A percentile compares a stretch with the other conserved stretches of the same genome.
phyloP scores from a whole-genome alignment of 1,140 invertebrate genomes.

The Danaus plexippus region DNA sequence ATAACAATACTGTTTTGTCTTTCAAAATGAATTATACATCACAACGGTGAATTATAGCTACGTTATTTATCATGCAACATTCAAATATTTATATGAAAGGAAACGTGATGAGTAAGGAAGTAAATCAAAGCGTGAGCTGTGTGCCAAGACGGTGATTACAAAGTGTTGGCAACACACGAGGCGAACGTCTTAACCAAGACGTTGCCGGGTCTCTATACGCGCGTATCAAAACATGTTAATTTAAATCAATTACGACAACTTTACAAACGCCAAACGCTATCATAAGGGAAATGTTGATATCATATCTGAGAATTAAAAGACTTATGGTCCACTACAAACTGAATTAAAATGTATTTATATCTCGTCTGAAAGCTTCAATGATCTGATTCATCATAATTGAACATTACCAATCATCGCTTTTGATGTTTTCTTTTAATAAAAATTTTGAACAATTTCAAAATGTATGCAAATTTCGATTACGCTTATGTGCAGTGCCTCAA shows the following conservation, averaged over 20 bases:
- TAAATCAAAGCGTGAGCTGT: constrained; percentile 56
- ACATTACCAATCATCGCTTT: constrained; percentile 8
- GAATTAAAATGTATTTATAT: constrained; percentile 18
- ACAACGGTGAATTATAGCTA: constrained; percentile 17
- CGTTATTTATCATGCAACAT: constrained; percentile 32
- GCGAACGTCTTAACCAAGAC: constrained; percentile 46
- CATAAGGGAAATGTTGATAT: constrained; percentile 20
- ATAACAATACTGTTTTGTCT: constrained; percentile 30
- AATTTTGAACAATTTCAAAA: too few relatives aligned
- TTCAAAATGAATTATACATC: constrained; percentile 13
- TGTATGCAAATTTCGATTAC: too few relatives aligned
- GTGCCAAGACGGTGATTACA: constrained; percentile 57
- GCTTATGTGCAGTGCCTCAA: too few relatives aligned
- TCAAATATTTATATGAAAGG: constrained; percentile 48
- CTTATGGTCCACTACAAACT: constrained; percentile 21
- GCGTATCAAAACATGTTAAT: constrained; percentile 47
- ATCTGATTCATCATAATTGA: constrained; percentile 9
- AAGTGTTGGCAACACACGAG: constrained; percentile 48
- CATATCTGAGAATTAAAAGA: constrained; percentile 15
- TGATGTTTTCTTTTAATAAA: constrained; percentile 1
- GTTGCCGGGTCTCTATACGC: constrained; percentile 24
- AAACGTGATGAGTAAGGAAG: constrained; percentile 48
- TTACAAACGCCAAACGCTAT: constrained; percentile 26
- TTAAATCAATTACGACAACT: constrained; percentile 39
- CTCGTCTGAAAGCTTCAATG: constrained; percentile 11